Evolutionary conservation across 2,113 vertebrate species (phyloP), one percentile per base, ranked within the genome.

Genomic region (Cololabis saira): DNA sequence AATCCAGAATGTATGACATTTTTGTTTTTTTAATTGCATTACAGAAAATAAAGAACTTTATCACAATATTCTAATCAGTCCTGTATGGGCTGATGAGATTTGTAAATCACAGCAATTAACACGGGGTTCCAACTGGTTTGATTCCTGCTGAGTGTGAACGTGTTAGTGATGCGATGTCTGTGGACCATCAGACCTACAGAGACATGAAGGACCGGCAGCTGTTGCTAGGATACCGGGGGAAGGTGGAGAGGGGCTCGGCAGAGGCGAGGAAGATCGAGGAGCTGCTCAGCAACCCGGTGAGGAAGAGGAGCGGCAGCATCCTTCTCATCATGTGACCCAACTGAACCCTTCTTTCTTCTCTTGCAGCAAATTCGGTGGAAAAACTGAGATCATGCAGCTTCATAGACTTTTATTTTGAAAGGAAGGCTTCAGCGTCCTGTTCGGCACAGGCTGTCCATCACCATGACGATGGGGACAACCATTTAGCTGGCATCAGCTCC

Each of bases 291-390:
- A 97, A 95, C 74, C 12, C n/a, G 76, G 97, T 99, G 87, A 94
- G 90, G 43, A 67, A 19, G 49, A 41, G 41, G 51, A 37, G 13
- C 24, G 5, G 1, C 11, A 14, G 18, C 11, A 3, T 59, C 11
- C 1, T 15, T 17, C 4, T 4, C 43, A 5, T 56, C 66, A 44
- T 27, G 15, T 48, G 37, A 66, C 54, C 24, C 12, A n/a, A 5
- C 27, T 43, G 8, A 64, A 51, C 2, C 9, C 40, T 53, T 53
- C 53, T 2, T 76, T 75, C 10, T 67, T 84, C 52, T 61, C 14
- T 73, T 82, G 45, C 76, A 99, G 97, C 97, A 98, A 95, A 95
- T 98, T 71, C 92, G 97, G 44, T 99, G 97, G 97, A 99, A 98
- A 84, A 99, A 99, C 88, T 98, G 92, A 97, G 22, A 17, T 19